A percentile compares a stretch with the other conserved stretches of the same genome.
Conservation (phyloP, 1,140 invertebrate species). For the Latrodectus geometricus region DNA sequence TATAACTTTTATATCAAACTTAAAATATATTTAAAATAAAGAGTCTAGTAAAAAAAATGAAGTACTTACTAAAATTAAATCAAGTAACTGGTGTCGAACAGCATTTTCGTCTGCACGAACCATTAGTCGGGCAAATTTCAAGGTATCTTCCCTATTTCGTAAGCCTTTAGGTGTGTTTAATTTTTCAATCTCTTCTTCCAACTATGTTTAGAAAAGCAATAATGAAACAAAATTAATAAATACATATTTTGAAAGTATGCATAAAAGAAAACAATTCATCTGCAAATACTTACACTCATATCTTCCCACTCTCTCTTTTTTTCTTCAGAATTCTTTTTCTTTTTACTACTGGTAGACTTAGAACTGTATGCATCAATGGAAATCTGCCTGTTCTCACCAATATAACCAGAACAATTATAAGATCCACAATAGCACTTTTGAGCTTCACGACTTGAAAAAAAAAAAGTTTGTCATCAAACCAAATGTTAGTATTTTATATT, state of each 20-base stretch:
- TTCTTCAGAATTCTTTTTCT: constrained; percentile 37
- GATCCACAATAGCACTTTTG: constrained; percentile 95
- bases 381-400: constrained; percentile 76
- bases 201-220: constrained; percentile 28
- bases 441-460: constrained; percentile 81
- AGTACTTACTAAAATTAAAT: constrained; percentile 75
- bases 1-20: too few species aligned
- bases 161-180: constrained; percentile 78
- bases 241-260: background rate
- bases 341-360: background rate
- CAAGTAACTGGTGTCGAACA: constrained; percentile 76
- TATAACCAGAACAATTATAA: constrained; percentile 89
- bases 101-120: constrained; percentile 86
- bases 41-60: too few species aligned
- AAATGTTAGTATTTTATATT: background rate
- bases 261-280: background rate
- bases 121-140: constrained; percentile 89
- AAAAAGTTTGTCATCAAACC: background rate
- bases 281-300: constrained; percentile 63
- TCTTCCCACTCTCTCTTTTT: constrained; percentile 63
- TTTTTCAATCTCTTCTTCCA: constrained; percentile 74
- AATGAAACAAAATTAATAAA: background rate
- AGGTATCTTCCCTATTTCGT: constrained; percentile 88
- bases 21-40: too few species aligned
- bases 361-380: constrained; percentile 46